phyloP scores from a whole-genome alignment of 1,140 invertebrate genomes.

The Zaprionus ghesquierei region DNA sequence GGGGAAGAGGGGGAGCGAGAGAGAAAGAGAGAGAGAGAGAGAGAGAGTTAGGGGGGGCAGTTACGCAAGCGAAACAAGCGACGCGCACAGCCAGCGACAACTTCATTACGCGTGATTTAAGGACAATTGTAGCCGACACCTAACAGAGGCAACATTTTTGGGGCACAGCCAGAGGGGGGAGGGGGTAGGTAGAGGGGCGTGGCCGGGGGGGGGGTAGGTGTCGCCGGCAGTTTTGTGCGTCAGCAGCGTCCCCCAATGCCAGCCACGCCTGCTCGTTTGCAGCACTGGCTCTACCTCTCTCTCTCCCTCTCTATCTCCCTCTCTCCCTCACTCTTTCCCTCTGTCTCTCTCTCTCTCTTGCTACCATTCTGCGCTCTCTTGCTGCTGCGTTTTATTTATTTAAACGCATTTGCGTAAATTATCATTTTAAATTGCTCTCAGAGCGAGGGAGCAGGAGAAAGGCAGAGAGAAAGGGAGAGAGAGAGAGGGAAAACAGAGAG shows the following conservation, averaged over 20 bases:
- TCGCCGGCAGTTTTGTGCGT: constrained; percentile 35
- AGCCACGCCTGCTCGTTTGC: neutral
- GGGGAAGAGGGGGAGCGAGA: neutral
- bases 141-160: constrained; percentile 36
- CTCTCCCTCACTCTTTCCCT: neutral
- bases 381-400: constrained; percentile 74
- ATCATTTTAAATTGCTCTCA: constrained; percentile 79
- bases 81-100: constrained; percentile 71
- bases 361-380: constrained; percentile 9
- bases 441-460: constrained; percentile 18
- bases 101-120: constrained; percentile 82
- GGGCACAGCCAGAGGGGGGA: neutral
- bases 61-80: neutral
- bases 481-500: neutral
- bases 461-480: neutral
- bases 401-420: constrained; percentile 81
- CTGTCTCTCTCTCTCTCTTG: neutral
- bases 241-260: neutral
- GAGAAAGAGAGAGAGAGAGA: neutral
- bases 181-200: neutral
- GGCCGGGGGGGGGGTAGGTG: neutral
- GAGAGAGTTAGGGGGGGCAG: constrained; percentile 3
- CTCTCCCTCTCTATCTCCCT: neutral
- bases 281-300: neutral
- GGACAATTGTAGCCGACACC: constrained; percentile 78